Evolutionary conservation across 2,797 vertebrate species (phyloP), one percentile per base, ranked within the genome.

Genomic region (Toxotes lorentzi): DNA sequence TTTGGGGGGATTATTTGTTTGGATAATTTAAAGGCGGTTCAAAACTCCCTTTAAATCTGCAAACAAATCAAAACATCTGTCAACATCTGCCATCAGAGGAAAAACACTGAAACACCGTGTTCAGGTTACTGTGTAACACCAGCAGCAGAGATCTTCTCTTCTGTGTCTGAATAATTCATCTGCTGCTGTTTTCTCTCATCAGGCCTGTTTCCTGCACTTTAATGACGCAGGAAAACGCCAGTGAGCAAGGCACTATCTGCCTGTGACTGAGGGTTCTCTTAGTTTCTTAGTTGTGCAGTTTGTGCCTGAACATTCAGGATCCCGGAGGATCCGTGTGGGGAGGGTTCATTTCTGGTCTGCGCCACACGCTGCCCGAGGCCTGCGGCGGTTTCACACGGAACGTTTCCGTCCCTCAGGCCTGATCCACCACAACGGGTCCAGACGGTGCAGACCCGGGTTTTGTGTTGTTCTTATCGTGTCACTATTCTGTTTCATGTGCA

Each of bases 331-430:
- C 75, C 17, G 53, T 1, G 17, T 5, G 6, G 6, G 8, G 30
- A 12, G 19, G 13, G 7, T 16, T 57, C 24, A 4, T 77, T 80
- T 80, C 11, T 17, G 35, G 38, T 63, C 84, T 88, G 84, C 87
- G 87, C 73, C 76, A 84, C 83, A 63, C 56, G 56, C 58, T 2
- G 51, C 61, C 32, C 4, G 57, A 23, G 83, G 78, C 80, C 83
- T 70, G 50, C 60, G 16, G 9, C 19, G 27, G 57, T 0, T 4
- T 0, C 0, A 12, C 51, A 2, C 73, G 51, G 14, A 48, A 21
- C 57, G 3, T 40, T 32, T 17, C 27, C 69, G 41, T 9, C 1
- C 27, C 5, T 53, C n/a, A 1, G 0, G 27, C 27, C 3, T 14
- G 13, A 30, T 21, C 4, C 3, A 10, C 1, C 0, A 0, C 35